Evolutionary conservation across 2,888 invertebrate genomes (phyloP).

Genomic region (Operophtera brumata): DNA sequence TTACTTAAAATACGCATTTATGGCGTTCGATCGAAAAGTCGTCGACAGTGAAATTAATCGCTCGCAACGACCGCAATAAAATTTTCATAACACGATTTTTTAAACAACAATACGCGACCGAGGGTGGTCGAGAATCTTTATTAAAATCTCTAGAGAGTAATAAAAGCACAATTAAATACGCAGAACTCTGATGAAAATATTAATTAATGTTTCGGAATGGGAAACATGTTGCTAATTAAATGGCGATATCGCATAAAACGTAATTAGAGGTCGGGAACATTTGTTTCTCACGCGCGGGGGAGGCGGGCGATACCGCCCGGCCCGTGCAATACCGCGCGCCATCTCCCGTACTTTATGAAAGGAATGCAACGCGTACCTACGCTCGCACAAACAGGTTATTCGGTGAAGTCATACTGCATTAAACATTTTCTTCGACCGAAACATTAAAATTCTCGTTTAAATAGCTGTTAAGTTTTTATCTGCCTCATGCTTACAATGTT

Average conservation of each 20-base stretch:
- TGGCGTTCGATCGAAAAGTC: slow-evolving; percentile 49
- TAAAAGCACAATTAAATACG: slow-evolving; percentile 79
- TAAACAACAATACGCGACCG: slow-evolving; percentile 69
- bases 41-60: slow-evolving; percentile 58
- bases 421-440: slow-evolving; percentile 44
- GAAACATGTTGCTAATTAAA: slow-evolving; percentile 80
- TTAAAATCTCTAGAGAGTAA: slow-evolving; percentile 78
- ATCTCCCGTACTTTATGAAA: slow-evolving; percentile 52
- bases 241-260: slow-evolving; percentile 79
- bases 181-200: slow-evolving; percentile 79
- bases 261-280: slow-evolving; percentile 77
- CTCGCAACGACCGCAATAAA: slow-evolving; percentile 58
- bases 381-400: slow-evolving; percentile 62
- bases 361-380: slow-evolving; percentile 60
- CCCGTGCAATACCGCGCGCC: slow-evolving; percentile 42
- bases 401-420: slow-evolving; percentile 52
- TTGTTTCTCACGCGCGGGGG: slow-evolving; percentile 67
- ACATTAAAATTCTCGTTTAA: slow-evolving; percentile 57
- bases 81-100: slow-evolving; percentile 68
- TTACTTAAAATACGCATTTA: slow-evolving; percentile 48
- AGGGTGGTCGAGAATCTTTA: slow-evolving; percentile 79
- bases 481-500: slow-evolving; percentile 33
- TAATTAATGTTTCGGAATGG: slow-evolving; percentile 79
- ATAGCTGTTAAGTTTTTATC: slow-evolving; percentile 54
- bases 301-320: slow-evolving; percentile 29